Evolutionary conservation across 2,797 vertebrate genomes (phyloP).

Genomic region (Clarias pachynema): DNA sequence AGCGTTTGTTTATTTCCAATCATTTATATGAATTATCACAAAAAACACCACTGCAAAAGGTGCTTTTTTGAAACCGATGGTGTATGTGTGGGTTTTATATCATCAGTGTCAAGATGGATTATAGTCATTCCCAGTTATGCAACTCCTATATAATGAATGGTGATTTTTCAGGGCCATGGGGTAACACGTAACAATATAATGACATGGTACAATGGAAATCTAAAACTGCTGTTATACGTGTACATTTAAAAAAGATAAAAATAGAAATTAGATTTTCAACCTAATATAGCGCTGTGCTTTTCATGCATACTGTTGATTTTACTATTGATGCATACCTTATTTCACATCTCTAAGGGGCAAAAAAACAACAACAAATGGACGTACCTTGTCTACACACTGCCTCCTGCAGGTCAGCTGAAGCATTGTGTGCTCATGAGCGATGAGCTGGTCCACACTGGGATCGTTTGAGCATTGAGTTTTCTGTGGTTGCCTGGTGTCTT

Average conservation of each 20-base stretch:
- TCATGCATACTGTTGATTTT: neutral
- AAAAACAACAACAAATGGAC: neutral
- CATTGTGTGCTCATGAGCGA: constrained; percentile 6
- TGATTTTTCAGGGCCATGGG: neutral
- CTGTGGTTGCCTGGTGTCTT: constrained; percentile 6
- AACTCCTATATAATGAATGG: neutral
- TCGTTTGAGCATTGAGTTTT: neutral
- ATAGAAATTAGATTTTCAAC: neutral
- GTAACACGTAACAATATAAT: neutral
- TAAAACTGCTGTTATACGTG: neutral
- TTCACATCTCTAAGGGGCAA: neutral
- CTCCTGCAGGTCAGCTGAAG: constrained; percentile 43
- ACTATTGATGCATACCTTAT: constrained; percentile 1
- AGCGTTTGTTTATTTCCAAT: neutral
- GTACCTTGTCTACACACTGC: constrained; percentile 28
- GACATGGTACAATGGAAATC: neutral
- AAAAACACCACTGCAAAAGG: neutral
- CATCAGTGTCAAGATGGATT: neutral
- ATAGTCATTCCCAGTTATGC: neutral
- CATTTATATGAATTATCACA: no score
- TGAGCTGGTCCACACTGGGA: constrained; percentile 9
- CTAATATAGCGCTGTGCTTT: neutral
- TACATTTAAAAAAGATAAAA: neutral
- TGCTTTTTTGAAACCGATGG: neutral
- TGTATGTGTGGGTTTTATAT: neutral